Evolutionary conservation across 2,888 invertebrate species (phyloP).

Genomic region (Drosophila multiciliata): DNA sequence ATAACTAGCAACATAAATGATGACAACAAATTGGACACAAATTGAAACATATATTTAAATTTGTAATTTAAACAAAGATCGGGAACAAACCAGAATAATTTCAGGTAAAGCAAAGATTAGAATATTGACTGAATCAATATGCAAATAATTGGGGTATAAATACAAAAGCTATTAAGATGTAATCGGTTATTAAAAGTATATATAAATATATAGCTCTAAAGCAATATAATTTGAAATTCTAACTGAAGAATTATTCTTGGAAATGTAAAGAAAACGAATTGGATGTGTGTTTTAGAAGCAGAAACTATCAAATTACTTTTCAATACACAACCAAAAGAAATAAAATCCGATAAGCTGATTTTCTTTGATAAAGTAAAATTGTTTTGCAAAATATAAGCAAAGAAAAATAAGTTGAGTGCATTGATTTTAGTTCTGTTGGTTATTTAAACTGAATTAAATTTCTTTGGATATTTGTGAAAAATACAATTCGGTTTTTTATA

Average conservation of each 20-base stretch:
- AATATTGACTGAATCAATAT: background rate
- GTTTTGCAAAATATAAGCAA: background rate
- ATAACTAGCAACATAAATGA: constrained; percentile 44
- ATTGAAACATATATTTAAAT: background rate
- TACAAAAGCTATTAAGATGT: background rate
- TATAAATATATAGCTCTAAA: background rate
- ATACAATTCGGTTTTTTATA: background rate
- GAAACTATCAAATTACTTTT: background rate
- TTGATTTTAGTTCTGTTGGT: background rate
- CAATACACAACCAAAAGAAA: background rate
- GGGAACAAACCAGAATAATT: background rate
- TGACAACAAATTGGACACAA: background rate
- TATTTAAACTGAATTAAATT: background rate
- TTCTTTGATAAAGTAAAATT: background rate
- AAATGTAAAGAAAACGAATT: background rate
- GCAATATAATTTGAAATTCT: background rate
- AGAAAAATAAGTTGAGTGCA: background rate
- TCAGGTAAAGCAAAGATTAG: background rate
- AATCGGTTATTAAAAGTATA: background rate
- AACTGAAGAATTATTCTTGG: background rate
- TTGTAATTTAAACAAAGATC: background rate
- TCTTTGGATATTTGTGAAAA: background rate
- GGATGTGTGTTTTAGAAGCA: background rate
- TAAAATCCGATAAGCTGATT: background rate
- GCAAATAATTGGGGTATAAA: background rate